Evolutionary conservation across 2,113 vertebrate species (phyloP), one percentile per base, ranked within the genome.

Genomic region (Zosterops lateralis): DNA sequence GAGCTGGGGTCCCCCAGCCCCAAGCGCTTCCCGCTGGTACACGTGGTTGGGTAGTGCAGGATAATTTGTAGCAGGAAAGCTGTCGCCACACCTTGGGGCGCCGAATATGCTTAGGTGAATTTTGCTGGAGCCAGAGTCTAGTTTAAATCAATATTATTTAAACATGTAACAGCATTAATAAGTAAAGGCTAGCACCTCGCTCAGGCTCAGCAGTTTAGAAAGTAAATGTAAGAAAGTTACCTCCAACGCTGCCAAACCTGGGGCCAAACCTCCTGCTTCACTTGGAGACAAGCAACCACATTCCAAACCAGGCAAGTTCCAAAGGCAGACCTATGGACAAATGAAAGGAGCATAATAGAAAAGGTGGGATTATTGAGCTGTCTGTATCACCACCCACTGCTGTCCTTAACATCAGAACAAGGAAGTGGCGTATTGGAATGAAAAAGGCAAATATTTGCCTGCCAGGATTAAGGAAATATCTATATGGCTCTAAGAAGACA

Each of bases 11-110:
- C 29, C 17, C 72, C 16, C 19, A 9, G 16, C 24, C 16, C 50
- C 56, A 3, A 3, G 57, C 4, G 20, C 42, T 56, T 21, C 32
- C 67, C 15, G 10, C 10, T 4, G 22, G 17, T 36, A 9, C 29
- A 5, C 5, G 53, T 15, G 54, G n/a, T 22, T 72, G 28, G 2
- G 1, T 17, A n/a, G 16, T 6, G 15, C 3, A 7, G 32, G 8
- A 1, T 38, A 13, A 29, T 50, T 68, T n/a, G 60, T 14, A 38
- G 8, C 12, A 4, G 6, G 34, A 66, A 28, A 50, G 25, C 54
- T 6, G 1, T 19, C 1, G 1, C 26, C 64, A 65, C 25, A 7
- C 45, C n/a, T 32, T 16, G 10, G 14, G 31, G 19, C 0, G 0
- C 22, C n/a, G 36, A 3, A 36, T 9, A 28, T 1, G 12, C 12